Percentiles rank a stretch among this genome's conserved stretches.
phyloP scores from a whole-genome alignment of 2,888 invertebrate genomes.

The Andrena marginata region DNA sequence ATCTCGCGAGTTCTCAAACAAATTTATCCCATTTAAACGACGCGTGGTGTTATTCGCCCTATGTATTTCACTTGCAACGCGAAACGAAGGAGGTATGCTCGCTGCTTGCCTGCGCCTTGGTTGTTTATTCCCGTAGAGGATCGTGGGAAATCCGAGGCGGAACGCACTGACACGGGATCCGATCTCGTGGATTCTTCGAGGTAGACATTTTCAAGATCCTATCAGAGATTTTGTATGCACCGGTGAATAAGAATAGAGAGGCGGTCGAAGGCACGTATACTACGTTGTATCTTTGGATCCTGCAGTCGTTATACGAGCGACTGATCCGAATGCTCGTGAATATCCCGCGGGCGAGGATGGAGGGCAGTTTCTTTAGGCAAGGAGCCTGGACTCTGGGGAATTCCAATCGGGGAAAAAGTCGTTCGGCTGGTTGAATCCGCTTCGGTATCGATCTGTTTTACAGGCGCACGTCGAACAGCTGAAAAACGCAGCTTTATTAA shows the following conservation, averaged over 20 bases:
- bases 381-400: background rate
- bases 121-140: background rate
- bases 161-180: conserved; percentile 2
- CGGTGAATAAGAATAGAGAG: conserved; percentile 25
- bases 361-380: background rate
- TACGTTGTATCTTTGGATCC: conserved; percentile 10
- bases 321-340: conserved; percentile 3
- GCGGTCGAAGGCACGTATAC: background rate
- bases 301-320: conserved; percentile 5
- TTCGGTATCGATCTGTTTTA: background rate
- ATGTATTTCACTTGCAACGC: background rate
- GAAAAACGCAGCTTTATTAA: background rate
- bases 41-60: background rate
- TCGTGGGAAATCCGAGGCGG: background rate
- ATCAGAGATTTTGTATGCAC: conserved; percentile 31
- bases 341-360: background rate
- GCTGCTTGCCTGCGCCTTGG: background rate
- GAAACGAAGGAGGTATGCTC: background rate
- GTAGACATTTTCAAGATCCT: conserved; percentile 26
- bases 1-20: background rate
- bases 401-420: background rate
- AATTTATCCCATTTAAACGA: too few species aligned
- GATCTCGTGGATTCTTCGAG: background rate
- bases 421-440: background rate
- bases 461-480: background rate